Evolutionary conservation across 2,888 invertebrate genomes (phyloP).

Genomic region (Seira musarum): DNA sequence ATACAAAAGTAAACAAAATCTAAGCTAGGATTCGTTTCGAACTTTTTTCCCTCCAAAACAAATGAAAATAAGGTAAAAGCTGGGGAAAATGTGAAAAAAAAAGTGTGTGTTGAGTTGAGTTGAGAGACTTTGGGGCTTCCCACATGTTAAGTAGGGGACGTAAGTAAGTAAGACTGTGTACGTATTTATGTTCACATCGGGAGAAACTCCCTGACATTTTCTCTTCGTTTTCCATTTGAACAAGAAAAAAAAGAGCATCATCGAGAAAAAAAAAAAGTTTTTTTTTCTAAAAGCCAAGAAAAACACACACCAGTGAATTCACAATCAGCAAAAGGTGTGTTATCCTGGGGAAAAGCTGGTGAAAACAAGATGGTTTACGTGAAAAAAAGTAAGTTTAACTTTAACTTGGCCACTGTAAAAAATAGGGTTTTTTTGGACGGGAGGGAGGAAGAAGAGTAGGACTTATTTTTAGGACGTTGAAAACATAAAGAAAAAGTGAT

Average conservation of each 20-base stretch:
- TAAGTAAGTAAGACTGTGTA: constrained; percentile 6
- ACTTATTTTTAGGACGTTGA: constrained; percentile 24
- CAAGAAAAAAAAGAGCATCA: not conserved
- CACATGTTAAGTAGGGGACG: constrained; percentile 39
- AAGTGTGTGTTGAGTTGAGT: constrained; percentile 17
- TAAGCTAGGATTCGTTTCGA: not conserved
- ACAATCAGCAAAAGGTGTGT: constrained; percentile 30
- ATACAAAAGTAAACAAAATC: not conserved
- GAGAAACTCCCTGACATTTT: constrained; percentile 37
- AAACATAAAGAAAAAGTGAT: constrained; percentile 11
- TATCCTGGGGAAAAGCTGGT: constrained; percentile 35
- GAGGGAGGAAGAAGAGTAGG: too few relatives aligned
- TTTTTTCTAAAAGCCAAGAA: not conserved
- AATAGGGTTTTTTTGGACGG: too few relatives aligned
- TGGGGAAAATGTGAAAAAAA: not conserved
- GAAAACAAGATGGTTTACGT: constrained; percentile 46
- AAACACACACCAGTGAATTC: constrained; percentile 2
- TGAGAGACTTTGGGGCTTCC: constrained; percentile 43
- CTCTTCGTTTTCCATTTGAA: constrained; percentile 5
- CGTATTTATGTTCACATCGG: constrained; percentile 54
- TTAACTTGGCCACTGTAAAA: not conserved
- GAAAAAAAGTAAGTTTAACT: not conserved
- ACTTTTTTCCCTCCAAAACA: not conserved
- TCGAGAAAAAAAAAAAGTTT: not conserved
- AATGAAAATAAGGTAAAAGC: not conserved